Base-by-base conservation (phyloP, 2,888 invertebrate genomes). In the Mythimna impura region DNA sequence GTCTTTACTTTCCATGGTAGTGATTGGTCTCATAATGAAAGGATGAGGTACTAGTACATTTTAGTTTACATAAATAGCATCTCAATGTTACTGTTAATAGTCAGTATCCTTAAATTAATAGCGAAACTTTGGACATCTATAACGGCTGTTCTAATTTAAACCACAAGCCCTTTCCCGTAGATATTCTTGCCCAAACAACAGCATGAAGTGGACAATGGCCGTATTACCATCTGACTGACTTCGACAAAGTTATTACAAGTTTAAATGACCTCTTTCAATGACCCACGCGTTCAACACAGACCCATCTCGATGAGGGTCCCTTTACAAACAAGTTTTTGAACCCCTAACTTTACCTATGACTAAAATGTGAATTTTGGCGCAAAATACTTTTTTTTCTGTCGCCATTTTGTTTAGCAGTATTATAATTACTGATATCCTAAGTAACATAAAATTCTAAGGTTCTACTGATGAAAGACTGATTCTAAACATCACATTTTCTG, bases 241-340 rank as follows among this genome's bases (percentile, higher is more conserved):
- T 76, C 34, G 12, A 25, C 47, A 60, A 82, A 69, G 74, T 74
- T 75, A 76, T 82, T 63, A 74, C 60, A 73, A 79, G 82, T 84
- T 77, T 77, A 71, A 75, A 82, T 72, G 72, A 70, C 72, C 78
- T 81, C 66, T 84, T 65, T 43, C 63, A 78, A 78, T 74, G 68
- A 72, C 71, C 71, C 36, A 25, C 63, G 62, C 61, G 30, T 60
- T 71, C 58, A 71, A 75, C n/a, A 66, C 62, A 73, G 67, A 57
- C 69, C 75, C 75, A 60, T 65, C 62, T 66, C 62, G 70, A 67
- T 61, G 55, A 55, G 64, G 65, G 65, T 71, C 68, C 58, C 58
- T 72, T 71, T 22, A 7, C 10, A 66, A 83, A 78, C 30, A 80
- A 84, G 64, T 71, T 76, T 76, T 79, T 60, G 22, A 68, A 73